Percentiles rank a stretch among this genome's conserved stretches.
Evolutionary conservation across 1,140 invertebrate genomes (phyloP).

Genomic region (Cheumatopsyche charites): DNA sequence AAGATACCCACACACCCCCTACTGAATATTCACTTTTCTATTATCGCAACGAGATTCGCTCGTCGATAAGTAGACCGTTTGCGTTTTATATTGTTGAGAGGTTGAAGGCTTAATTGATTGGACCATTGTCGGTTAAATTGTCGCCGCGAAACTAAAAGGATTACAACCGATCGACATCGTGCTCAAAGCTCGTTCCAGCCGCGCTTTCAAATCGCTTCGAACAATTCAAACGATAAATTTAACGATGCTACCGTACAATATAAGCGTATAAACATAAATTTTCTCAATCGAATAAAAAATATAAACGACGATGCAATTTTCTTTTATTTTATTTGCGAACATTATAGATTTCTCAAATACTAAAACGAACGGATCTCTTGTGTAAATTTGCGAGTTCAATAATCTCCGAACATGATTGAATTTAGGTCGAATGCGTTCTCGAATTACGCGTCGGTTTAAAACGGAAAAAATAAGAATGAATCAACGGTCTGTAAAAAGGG

Average conservation of each 20-base stretch:
- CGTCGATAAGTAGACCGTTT: too few species aligned
- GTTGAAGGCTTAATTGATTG: constrained; percentile 26
- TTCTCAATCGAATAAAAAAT: not conserved
- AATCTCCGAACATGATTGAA: constrained; percentile 21
- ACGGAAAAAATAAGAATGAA: constrained; percentile 21
- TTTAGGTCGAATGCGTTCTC: constrained; percentile 15
- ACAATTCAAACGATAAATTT: constrained; percentile 26
- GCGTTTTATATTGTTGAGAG: not conserved
- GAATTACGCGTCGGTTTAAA: constrained; percentile 11
- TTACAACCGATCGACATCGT: constrained; percentile 7
- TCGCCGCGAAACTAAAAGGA: constrained; percentile 5
- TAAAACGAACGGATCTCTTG: not conserved
- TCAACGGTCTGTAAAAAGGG: constrained; percentile 34
- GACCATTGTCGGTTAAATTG: constrained; percentile 13
- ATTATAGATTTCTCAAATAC: not conserved
- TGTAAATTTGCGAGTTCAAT: constrained; percentile 23
- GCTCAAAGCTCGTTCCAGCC: constrained; percentile 22
- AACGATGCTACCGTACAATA: not conserved
- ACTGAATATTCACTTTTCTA: too few species aligned
- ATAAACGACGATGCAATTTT: not conserved
- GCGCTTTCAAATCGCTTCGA: not conserved
- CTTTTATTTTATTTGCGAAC: too few species aligned
- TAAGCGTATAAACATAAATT: not conserved
- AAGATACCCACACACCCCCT: not conserved
- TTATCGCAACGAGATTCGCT: too few species aligned